Conservation (phyloP, 2,113 vertebrate species). For the Theropithecus gelada region DNA sequence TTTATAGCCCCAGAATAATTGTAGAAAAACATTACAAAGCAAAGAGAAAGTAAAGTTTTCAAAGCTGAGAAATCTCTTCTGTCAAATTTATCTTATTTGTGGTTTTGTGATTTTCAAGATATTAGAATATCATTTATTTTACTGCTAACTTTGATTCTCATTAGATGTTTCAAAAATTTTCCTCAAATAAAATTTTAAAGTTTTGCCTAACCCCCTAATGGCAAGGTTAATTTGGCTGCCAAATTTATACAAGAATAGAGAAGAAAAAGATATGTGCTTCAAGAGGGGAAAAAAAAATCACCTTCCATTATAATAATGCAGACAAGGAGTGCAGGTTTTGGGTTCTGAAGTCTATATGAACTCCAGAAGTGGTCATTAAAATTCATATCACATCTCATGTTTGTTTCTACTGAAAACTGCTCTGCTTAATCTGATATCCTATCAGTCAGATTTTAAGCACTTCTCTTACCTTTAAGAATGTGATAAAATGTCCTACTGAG, state of each 20-base stretch:
- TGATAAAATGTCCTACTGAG: conserved; percentile 78
- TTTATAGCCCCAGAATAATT: background rate
- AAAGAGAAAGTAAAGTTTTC: conserved; percentile 21
- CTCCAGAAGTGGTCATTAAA: conserved; percentile 71
- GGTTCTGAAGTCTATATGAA: conserved; percentile 27
- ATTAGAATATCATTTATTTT: conserved; percentile 59
- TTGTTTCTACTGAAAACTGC: conserved; percentile 60
- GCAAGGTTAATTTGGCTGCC: background rate
- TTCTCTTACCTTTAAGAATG: conserved; percentile 76
- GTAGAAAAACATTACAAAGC: background rate
- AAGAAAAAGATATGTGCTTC: background rate
- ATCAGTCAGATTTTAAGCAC: conserved; percentile 67
- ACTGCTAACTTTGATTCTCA: conserved; percentile 50
- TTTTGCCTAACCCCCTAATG: conserved; percentile 16
- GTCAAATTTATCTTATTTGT: conserved; percentile 30
- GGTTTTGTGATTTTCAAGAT: conserved; percentile 32
- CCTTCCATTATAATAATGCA: conserved; percentile 51
- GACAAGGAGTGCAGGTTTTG: conserved; percentile 11
- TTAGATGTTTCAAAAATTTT: conserved; percentile 41
- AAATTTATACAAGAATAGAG: background rate
- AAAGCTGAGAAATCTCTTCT: background rate
- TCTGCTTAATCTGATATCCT: conserved; percentile 75
- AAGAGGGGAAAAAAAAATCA: conserved; percentile 17
- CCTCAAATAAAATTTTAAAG: conserved; percentile 67
- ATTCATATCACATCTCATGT: conserved; percentile 77